Percentiles rank a stretch among this genome's conserved stretches.
These are phyloP conservation scores for Leuciscus waleckii DNA, from an alignment of 2,797 vertebrate genomes.

Conservation along the genomic window DNA sequence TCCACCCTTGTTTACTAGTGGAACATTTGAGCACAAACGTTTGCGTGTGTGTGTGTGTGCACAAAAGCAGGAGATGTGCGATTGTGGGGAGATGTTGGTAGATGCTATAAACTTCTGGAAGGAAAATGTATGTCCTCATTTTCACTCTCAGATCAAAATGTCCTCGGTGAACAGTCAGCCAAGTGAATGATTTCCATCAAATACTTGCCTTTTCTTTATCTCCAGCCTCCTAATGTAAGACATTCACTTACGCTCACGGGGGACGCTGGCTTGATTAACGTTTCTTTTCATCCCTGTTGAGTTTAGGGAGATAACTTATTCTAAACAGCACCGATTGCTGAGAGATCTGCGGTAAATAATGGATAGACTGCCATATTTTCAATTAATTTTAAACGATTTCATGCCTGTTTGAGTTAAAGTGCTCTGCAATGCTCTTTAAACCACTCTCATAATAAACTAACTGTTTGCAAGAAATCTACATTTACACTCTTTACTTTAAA, in stretches of 20 bases:
- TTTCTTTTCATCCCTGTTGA: conserved; percentile 11
- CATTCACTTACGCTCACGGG: not conserved
- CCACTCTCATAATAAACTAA: not conserved
- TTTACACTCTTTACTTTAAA: not conserved
- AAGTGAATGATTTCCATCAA: conserved; percentile 28
- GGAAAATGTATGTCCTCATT: conserved; percentile 19
- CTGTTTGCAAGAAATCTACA: not conserved
- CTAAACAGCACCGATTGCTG: conserved; percentile 12
- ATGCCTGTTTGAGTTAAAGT: not conserved
- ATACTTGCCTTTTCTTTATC: conserved; percentile 15
- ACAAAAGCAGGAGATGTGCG: not conserved
- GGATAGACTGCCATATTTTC: not conserved
- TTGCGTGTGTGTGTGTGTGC: not conserved
- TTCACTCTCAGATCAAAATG: conserved; percentile 19
- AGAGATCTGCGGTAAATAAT: conserved; percentile 8
- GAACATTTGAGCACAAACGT: not conserved
- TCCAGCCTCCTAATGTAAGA: conserved; percentile 16
- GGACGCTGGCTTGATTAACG: not conserved
- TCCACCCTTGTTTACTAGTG: not conserved
- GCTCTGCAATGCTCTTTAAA: not conserved
- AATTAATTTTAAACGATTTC: not conserved
- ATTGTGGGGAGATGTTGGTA: not conserved
- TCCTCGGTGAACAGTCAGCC: conserved; percentile 14
- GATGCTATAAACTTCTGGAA: not conserved
- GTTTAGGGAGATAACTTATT: conserved; percentile 3